Conservation (phyloP, 2,113 vertebrate genomes). For the Melanotaenia duboulayi region DNA sequence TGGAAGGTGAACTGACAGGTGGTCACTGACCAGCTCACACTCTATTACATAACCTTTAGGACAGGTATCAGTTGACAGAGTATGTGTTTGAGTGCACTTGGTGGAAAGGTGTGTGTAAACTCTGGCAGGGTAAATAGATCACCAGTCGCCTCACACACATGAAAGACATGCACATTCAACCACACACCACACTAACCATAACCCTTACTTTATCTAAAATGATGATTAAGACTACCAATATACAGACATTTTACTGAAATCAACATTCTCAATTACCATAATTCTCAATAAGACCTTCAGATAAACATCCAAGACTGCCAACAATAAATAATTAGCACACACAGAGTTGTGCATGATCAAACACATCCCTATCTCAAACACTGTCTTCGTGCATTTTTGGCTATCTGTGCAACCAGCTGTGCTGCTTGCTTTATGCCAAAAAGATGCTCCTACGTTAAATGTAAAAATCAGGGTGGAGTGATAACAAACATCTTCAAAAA, state of each 20-base stretch:
- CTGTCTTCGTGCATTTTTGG: background rate
- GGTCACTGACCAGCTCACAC: background rate
- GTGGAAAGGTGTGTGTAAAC: constrained; percentile 21
- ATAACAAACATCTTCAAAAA: background rate
- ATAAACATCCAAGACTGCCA: background rate
- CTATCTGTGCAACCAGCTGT: background rate
- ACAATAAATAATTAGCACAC: background rate
- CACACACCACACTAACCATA: background rate
- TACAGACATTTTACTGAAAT: background rate
- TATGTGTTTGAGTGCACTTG: constrained; percentile 10
- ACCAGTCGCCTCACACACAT: constrained; percentile 11
- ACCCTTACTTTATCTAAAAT: background rate
- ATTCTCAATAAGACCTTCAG: no score
- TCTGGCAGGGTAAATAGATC: constrained; percentile 9
- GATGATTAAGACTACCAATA: background rate
- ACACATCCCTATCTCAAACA: no score
- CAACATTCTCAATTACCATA: no score
- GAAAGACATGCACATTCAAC: background rate
- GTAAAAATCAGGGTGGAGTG: background rate
- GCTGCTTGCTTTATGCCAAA: background rate
- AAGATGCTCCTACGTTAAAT: background rate
- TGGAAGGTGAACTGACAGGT: constrained; percentile 1
- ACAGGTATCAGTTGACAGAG: background rate
- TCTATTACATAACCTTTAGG: background rate
- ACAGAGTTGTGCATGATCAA: background rate